Conservation (phyloP, 2,797 vertebrate species). For the Parauchenoglanis ngamensis region DNA sequence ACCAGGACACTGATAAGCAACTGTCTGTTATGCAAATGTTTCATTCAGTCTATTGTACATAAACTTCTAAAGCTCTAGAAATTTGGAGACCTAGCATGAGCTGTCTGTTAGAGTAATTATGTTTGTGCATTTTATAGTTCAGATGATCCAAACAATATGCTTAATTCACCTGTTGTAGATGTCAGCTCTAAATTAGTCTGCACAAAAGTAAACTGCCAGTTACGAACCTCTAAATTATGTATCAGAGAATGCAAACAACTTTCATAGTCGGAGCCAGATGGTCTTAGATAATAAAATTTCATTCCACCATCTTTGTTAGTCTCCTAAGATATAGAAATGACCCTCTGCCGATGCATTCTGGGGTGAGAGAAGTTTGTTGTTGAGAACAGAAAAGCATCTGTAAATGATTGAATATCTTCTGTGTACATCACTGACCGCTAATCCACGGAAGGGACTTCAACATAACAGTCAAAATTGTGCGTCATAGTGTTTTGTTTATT, state of each 20-base stretch:
- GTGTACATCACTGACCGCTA: background rate
- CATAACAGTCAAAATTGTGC: background rate
- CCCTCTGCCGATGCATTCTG: background rate
- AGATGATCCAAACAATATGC: background rate
- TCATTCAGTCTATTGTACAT: conserved; percentile 1
- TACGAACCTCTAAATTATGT: background rate
- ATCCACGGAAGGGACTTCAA: background rate
- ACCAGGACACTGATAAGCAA: conserved; percentile 14
- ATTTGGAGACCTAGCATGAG: background rate
- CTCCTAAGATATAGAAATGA: background rate
- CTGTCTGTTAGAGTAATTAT: background rate
- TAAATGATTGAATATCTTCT: background rate
- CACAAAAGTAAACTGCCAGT: background rate
- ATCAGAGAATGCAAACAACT: background rate
- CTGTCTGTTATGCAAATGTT: conserved; percentile 58
- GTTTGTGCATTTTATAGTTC: conserved; percentile 28
- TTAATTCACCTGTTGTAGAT: background rate
- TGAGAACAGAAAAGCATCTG: background rate
- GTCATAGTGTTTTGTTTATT: background rate
- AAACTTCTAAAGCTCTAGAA: conserved; percentile 10
- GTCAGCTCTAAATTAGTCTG: background rate
- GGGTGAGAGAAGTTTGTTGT: background rate
- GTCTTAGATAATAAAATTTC: background rate
- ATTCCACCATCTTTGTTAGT: background rate
- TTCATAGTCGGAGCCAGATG: conserved; percentile 33